Base-by-base conservation (phyloP, 2,888 invertebrate genomes). In the Galeopsomyia nigrocyanea region DNA sequence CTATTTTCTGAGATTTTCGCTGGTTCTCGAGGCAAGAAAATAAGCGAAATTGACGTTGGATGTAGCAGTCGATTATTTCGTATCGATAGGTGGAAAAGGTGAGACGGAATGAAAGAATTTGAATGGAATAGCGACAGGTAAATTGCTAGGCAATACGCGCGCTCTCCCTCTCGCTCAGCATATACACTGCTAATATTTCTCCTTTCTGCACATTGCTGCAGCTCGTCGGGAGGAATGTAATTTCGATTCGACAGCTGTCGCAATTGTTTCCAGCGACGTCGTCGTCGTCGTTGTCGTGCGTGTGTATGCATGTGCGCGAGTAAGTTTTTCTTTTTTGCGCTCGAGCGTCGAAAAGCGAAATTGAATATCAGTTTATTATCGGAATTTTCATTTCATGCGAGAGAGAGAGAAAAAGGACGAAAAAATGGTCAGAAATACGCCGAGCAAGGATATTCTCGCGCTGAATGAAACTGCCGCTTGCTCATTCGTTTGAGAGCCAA, bases 61-160 rank as follows among this genome's bases (percentile, higher is more conserved):
- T 7, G 31, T 47, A 66, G 16, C 56, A 39, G 26, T 56, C 19
- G 63, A 63, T 51, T 69, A 63, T 39, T 19, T 21, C 26, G 46
- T 61, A 65, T 65, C 58, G 55, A 61, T 56, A 31, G 57, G 26
- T 50, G 61, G 47, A 56, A 71, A 26, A 61, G 57, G 55, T 61
- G 49, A 71, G 65, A 60, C 49, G 22, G 31, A 53, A 22, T 31
- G 22, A 53, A 16, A 26, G 21, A 22, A n/a, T n/a, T n/a, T 31
- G 55, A 64, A 50, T 39, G 57, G 58, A 68, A 72, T 64, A 60
- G 47, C 63, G 68, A 62, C 64, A 65, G 69, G 73, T 66, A 73
- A 65, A 73, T 73, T 69, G 73, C 68, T 26, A 53, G 57, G 62
- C 65, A 60, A 46, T 14, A 57, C 56, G 62, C 66, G 47, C 66